Evolutionary conservation across 2,113 vertebrate species (phyloP).

Genomic region (Cathartes aura): DNA sequence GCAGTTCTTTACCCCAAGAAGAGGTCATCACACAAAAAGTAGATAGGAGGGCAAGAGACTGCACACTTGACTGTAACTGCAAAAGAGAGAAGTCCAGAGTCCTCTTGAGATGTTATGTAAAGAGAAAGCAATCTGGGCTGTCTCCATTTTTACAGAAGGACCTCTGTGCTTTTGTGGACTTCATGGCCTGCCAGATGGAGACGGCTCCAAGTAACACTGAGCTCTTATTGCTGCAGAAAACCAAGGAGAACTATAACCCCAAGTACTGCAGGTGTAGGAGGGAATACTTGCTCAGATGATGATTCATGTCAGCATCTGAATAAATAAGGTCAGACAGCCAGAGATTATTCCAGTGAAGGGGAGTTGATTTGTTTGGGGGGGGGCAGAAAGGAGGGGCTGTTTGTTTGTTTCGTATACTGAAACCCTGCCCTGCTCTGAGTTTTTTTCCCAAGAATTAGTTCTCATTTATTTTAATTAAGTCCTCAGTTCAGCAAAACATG

Average conservation of each 20-base stretch:
- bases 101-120: conserved; percentile 71
- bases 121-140: conserved; percentile 61
- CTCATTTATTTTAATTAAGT: conserved; percentile 47
- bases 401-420: conserved; percentile 4
- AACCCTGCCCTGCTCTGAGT: not conserved
- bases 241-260: conserved; percentile 52
- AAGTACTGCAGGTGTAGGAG: conserved; percentile 60
- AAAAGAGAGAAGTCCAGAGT: conserved; percentile 16
- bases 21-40: conserved; percentile 55
- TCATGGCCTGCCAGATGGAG: conserved; percentile 41
- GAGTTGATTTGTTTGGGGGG: conserved; percentile 18
- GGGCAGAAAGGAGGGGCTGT: conserved; percentile 22
- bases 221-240: conserved; percentile 54
- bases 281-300: conserved; percentile 57
- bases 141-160: conserved; percentile 58
- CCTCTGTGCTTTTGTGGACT: conserved; percentile 43
- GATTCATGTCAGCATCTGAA: conserved; percentile 65
- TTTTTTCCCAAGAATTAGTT: not conserved
- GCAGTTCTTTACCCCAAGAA: conserved; percentile 65
- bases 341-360: conserved; percentile 40
- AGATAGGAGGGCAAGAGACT: conserved; percentile 46
- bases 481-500: not conserved
- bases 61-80: conserved; percentile 43
- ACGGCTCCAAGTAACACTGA: conserved; percentile 51
- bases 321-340: conserved; percentile 63